Evolutionary conservation across 2,888 invertebrate genomes (phyloP), one percentile per base, ranked within the genome.

Genomic region (Polydrusus cervinus): DNA sequence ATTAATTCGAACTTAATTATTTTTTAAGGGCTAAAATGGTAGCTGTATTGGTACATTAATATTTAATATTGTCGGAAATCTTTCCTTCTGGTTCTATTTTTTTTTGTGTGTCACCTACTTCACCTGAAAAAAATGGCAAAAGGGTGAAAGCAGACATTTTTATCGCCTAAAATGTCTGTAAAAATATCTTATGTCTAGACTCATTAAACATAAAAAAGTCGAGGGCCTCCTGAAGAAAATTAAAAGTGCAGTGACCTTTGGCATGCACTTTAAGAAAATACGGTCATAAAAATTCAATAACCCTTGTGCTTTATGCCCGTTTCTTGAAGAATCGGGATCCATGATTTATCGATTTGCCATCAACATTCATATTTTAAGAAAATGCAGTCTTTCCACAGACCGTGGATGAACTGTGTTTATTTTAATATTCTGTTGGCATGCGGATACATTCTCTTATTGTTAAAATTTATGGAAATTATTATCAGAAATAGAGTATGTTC

Each of bases 251-350:
- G 3, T 55, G 57, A 68, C 55, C 67, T 68, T 57, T 45, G 40
- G n/a, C 43, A 30, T 68, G 67, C 67, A 68, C 57, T 68, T 68
- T 68, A 57, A 68, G 67, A 68, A 67, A 68, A 68, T 68, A 68
- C 45, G 67, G 55, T 38, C 25, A 30, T 57, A 68, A 68, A 68
- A 68, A 68, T 68, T 68, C 57, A 68, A 68, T 68, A 68, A 68
- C 53, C 53, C 20, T 40, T 14, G 55, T 45, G 67, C 67, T 57
- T 57, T 68, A 68, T 68, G 67, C 57, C 40, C 30, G 67, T 40
- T 66, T 40, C 49, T 8, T 65, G 51, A 49, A 66, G 38, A 55
- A 20, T 45, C 43, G 45, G 20, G 67, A 68, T 68, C 40, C 57
- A 45, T 55, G 57, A 68, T 68, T 68, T 68, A 68, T 68, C 67